Evolutionary conservation across 2,888 invertebrate genomes (phyloP).

Genomic region (Taphrorychus bicolor): DNA sequence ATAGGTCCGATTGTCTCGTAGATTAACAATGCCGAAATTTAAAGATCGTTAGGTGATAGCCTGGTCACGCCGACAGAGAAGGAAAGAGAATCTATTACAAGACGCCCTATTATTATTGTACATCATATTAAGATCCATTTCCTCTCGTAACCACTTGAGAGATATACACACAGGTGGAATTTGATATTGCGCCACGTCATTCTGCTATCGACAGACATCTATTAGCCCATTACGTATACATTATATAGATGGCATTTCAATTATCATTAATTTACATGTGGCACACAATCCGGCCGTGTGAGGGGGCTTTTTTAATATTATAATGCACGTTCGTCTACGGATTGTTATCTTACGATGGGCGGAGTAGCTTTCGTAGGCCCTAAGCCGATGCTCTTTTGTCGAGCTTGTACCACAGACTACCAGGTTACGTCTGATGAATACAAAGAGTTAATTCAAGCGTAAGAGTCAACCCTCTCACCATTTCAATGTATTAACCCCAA

Average conservation of each 20-base stretch:
- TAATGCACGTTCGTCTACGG: neutral
- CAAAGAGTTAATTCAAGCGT: too few relatives aligned
- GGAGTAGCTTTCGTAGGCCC: neutral
- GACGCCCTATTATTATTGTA: neutral
- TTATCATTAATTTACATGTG: conserved; percentile 33
- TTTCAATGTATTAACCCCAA: too few relatives aligned
- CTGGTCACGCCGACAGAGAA: neutral
- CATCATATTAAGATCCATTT: neutral
- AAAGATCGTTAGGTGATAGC: neutral
- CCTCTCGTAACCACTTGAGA: neutral
- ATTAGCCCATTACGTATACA: conserved; percentile 18
- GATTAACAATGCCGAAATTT: conserved; percentile 4
- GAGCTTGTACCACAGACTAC: neutral
- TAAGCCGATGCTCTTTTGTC: neutral
- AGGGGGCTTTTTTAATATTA: neutral
- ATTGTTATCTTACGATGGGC: neutral
- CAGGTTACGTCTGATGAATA: too few relatives aligned
- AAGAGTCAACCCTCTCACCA: too few relatives aligned
- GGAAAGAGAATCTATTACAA: neutral
- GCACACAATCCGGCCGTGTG: conserved; percentile 17
- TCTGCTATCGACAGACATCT: conserved; percentile 27
- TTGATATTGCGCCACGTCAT: conserved; percentile 28
- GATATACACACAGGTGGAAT: conserved; percentile 12
- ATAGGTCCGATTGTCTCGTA: conserved; percentile 8
- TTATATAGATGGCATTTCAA: conserved; percentile 18